Evolutionary conservation across 1,140 invertebrate genomes (phyloP), one percentile per base, ranked within the genome.

Genomic region (Arion vulgaris): DNA sequence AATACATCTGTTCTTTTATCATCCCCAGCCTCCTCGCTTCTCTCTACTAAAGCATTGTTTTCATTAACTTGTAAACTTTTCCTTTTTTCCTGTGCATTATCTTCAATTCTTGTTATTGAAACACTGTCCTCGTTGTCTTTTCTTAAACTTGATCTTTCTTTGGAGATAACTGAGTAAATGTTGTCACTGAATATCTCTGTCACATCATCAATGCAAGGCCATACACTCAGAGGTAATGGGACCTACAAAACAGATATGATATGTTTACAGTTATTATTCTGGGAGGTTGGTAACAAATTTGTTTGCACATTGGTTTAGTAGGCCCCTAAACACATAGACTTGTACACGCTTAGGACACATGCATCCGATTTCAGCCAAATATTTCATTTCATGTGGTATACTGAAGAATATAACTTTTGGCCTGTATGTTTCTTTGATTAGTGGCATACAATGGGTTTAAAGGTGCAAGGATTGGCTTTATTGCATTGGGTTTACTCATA

Each of bases 151-250:
- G 11, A 39, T 23, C 26, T 13, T 23, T 45, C 41, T 39, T 36
- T 36, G 26, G 2, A 26, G 7, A 19, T 23, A 15, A 19, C 0
- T 23, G 41, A 66, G 39, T 34, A n/a, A 39, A 41, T 11, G 34
- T 17, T 15, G 23, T 49, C 49, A 45, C 38, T 26, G 2, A 71
- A 38, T 0, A 51, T n/a, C 1, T 81, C 80, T 69, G 57, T 4
- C 26, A 81, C 49, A 36, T 71, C 66, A 39, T 80, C 78, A 17
- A 39, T 28, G 26, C 41, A 41, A 49, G 78, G 78, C 78, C 78
- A 80, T 17, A 26, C 28, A 71, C 45, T 26, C 5, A 36, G 7
- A 7, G 39, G 32, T 45, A 80, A 32, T 17, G 78, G 78, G 7
- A 80, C 41, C 78, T 80, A 34, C 11, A 39, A 66, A 11, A 41